These are phyloP conservation scores for Drosophila littoralis DNA, from an alignment of 1,140 invertebrate genomes.

Conservation along the genomic window DNA sequence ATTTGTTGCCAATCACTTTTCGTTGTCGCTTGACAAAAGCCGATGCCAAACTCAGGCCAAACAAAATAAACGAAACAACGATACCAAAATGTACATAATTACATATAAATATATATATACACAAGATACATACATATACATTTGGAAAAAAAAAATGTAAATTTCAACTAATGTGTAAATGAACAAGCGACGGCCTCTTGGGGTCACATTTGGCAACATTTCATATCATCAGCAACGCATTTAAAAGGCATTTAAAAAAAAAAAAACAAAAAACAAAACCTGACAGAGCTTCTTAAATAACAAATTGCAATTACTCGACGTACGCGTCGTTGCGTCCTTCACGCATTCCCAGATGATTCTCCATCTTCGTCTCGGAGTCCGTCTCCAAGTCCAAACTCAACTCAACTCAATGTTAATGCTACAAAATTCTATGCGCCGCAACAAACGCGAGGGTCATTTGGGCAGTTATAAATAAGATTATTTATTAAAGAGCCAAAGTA, in stretches of 20 bases:
- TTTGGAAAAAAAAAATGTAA: conserved; percentile 50
- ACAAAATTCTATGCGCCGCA: conserved; percentile 38
- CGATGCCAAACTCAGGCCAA: conserved; percentile 46
- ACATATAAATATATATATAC: conserved; percentile 6
- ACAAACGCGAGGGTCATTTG: conserved; percentile 36
- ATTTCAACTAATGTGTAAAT: conserved; percentile 82
- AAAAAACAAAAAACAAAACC: conserved; percentile 14
- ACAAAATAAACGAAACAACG: conserved; percentile 47
- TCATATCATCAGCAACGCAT: conserved; percentile 78
- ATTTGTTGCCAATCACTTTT: conserved; percentile 83
- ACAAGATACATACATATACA: neutral
- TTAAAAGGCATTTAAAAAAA: conserved; percentile 72
- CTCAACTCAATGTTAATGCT: conserved; percentile 49
- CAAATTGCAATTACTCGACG: conserved; percentile 39
- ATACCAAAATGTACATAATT: conserved; percentile 48
- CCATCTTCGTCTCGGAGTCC: conserved; percentile 32
- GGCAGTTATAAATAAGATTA: conserved; percentile 6
- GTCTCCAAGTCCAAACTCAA: conserved; percentile 29
- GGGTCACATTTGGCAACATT: conserved; percentile 82
- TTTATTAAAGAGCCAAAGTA: neutral
- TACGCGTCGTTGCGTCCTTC: conserved; percentile 57
- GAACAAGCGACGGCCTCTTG: conserved; percentile 73
- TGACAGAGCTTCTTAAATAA: conserved; percentile 55
- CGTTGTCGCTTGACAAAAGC: conserved; percentile 75
- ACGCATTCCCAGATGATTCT: conserved; percentile 70